These are phyloP conservation scores for Deilephila porcellus DNA, from an alignment of 2,888 invertebrate genomes.

Conservation along the genomic window DNA sequence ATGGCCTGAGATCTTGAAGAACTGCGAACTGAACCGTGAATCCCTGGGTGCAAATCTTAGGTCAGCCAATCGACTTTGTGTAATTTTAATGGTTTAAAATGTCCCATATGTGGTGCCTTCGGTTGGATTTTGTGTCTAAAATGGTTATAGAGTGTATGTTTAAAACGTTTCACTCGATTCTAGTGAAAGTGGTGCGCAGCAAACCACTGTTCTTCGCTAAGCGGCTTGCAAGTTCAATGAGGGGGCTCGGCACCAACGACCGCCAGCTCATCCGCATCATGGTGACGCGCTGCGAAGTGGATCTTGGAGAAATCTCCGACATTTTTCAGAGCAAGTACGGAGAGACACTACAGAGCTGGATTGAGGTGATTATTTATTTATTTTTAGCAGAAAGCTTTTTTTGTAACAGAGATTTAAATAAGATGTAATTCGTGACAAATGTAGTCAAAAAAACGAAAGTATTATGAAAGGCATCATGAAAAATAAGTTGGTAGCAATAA, in stretches of 20 bases:
- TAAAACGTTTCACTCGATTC: slow-evolving; percentile 38
- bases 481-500: too few species aligned
- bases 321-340: slow-evolving; percentile 91
- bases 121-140: neutral
- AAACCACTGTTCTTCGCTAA: slow-evolving; percentile 94
- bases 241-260: slow-evolving; percentile 95
- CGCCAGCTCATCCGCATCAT: slow-evolving; percentile 93
- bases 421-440: too few species aligned
- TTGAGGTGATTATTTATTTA: slow-evolving; percentile 78
- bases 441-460: too few species aligned
- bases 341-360: slow-evolving; percentile 91
- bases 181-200: slow-evolving; percentile 91
- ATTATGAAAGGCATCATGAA: too few species aligned
- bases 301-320: slow-evolving; percentile 93
- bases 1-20: too few species aligned
- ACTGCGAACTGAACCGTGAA: too few species aligned
- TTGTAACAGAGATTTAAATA: too few species aligned
- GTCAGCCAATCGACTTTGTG: too few species aligned
- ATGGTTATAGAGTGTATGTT: neutral
- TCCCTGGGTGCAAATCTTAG: too few species aligned
- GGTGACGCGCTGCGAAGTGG: slow-evolving; percentile 93
- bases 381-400: too few species aligned
- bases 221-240: slow-evolving; percentile 94
- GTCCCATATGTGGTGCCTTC: too few species aligned
- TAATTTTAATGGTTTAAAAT: too few species aligned